Base-by-base conservation (phyloP, 53 echinoderm and acorn worm species). In the Glandiceps talaboti region DNA sequence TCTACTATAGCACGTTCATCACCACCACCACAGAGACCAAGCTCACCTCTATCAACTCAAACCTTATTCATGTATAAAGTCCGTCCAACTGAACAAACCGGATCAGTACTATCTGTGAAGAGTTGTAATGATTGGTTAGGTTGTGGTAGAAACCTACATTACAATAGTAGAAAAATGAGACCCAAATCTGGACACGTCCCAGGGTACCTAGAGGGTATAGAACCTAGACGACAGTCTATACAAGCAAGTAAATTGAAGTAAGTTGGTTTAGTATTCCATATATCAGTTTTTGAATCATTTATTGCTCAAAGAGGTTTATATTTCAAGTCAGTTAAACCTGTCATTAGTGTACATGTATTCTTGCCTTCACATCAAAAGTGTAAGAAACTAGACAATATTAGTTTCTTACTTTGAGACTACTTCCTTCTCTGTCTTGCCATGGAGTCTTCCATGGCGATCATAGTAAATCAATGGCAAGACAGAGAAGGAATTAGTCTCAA, bases 61-160 rank as follows among this genome's bases (percentile, higher is more conserved):
- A 25, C 25, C 1, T 1, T 29, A 29, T 20, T 1, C 20, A 25
- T 30, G 25, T 77, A 30, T 1, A 25, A 29, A 28, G 1, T 30
- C 29, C 29, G 29, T 25, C 20, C 32, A 32, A 75, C 29, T 75
- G 27, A 75, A 75, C 1, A 27, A 14, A 64, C 31, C 0, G 91
- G 88, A 12, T 85, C 76, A 33, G 92, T 90, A 12, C 77, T 99
- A 33, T 74, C 89, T 32, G 84, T 89, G 1, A 92, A 93, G 81
- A 86, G 86, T 73, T 92, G 88, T 26, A 93, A 91, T 74, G 77
- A 81, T 79, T 99, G 99, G 99, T 83, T 99, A 74, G 99, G 93
- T 26, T 91, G 99, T 1, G 99, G 99, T 30, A 73, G 84, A 75
- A 89, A 93, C 74, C 32, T 99, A 20, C 86, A 91, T 73, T 82